Conservation (phyloP, 2,113 vertebrate genomes). For the Triplophysa tibetana region DNA sequence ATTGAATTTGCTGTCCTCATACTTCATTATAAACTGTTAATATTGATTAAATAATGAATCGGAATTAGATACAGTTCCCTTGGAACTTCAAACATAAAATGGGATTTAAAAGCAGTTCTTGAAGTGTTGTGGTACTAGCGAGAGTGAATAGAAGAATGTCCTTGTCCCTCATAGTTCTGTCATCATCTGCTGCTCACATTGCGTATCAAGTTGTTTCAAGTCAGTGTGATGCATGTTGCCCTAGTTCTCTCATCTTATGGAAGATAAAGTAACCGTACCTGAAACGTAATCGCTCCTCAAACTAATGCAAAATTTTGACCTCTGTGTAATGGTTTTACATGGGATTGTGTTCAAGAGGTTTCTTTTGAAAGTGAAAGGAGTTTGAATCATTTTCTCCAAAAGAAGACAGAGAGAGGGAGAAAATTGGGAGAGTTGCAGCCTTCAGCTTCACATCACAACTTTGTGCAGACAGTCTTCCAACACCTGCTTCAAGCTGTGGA, state of each 20-base stretch:
- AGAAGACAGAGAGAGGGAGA: not conserved
- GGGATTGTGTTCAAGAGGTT: slow-evolving; percentile 10
- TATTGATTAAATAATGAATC: not conserved
- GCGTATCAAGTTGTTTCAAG: not conserved
- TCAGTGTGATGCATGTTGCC: not conserved
- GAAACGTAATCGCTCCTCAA: slow-evolving; percentile 53
- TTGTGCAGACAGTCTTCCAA: slow-evolving; percentile 59
- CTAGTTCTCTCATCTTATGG: not conserved
- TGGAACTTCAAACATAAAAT: slow-evolving; percentile 55
- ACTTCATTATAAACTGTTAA: not conserved
- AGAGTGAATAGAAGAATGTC: slow-evolving; percentile 45
- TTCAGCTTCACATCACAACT: slow-evolving; percentile 58
- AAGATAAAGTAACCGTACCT: slow-evolving; percentile 16
- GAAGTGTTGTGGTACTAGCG: too few relatives aligned
- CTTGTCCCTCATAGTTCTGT: slow-evolving; percentile 30
- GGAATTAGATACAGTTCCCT: not conserved
- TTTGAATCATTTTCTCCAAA: slow-evolving; percentile 63
- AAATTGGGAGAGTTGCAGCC: not conserved
- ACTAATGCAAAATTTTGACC: slow-evolving; percentile 1
- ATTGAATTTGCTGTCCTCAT: not conserved
- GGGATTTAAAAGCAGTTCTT: slow-evolving; percentile 58
- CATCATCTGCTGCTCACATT: not conserved
- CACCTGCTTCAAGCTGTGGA: slow-evolving; percentile 42
- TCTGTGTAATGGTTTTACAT: slow-evolving; percentile 1
- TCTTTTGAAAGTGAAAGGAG: slow-evolving; percentile 43